Percentiles rank a stretch among this genome's conserved stretches.
Evolutionary conservation across 1,140 invertebrate genomes (phyloP).

Genomic region (Cataglyphis hispanica): DNA sequence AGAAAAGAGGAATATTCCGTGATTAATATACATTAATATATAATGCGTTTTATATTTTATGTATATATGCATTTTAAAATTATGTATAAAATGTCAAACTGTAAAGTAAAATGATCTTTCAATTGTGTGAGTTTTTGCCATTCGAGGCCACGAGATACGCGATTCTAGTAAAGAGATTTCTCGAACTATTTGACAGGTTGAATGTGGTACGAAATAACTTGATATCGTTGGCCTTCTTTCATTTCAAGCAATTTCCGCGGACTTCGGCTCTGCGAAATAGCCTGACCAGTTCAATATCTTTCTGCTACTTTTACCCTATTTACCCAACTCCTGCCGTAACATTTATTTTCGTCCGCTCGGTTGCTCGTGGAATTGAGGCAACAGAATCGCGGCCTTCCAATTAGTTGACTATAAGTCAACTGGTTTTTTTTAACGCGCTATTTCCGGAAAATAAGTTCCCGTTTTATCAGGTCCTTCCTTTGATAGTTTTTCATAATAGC

Average conservation of each 20-base stretch:
- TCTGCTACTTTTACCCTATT: constrained; percentile 65
- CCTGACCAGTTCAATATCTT: constrained; percentile 63
- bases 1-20: neutral
- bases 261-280: constrained; percentile 14
- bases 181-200: constrained; percentile 61
- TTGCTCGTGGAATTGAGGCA: constrained; percentile 49
- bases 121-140: neutral
- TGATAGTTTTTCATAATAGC: constrained; percentile 3
- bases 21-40: no score
- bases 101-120: constrained; percentile 13
- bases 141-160: constrained; percentile 8
- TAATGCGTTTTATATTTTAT: neutral
- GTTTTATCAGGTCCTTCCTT: neutral
- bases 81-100: neutral
- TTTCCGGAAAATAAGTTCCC: constrained; percentile 38
- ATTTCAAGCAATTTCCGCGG: constrained; percentile 68
- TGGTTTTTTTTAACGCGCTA: constrained; percentile 16
- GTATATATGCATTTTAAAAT: no score
- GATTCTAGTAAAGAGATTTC: neutral
- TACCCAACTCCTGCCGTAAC: constrained; percentile 37
- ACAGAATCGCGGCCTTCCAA: constrained; percentile 50
- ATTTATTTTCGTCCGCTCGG: constrained; percentile 55
- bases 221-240: constrained; percentile 60
- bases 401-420: constrained; percentile 52
- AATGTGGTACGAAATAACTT: constrained; percentile 70